A percentile compares a stretch with the other conserved stretches of the same genome.
Evolutionary conservation across 2,888 invertebrate species (phyloP).

Genomic region (Sclerodermus sp.): DNA sequence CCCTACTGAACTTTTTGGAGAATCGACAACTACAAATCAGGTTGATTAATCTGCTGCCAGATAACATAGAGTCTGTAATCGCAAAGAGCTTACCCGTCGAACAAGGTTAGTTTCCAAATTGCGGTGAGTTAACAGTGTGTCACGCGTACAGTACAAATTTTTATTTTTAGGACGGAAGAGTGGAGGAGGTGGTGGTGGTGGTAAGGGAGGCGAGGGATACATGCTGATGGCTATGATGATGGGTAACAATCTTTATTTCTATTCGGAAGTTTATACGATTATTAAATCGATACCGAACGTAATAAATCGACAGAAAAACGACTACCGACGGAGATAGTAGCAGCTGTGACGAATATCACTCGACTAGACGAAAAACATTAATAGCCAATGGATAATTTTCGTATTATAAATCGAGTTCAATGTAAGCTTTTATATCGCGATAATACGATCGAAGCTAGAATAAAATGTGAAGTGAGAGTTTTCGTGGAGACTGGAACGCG

Average conservation of each 20-base stretch:
- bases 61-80: slow-evolving; percentile 65
- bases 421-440: neutral
- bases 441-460: too few relatives aligned
- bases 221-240: slow-evolving; percentile 72
- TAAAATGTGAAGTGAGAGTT: neutral
- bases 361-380: too few relatives aligned
- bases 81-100: slow-evolving; percentile 61
- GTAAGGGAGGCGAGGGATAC: slow-evolving; percentile 62
- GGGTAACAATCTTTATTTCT: slow-evolving; percentile 56
- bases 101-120: slow-evolving; percentile 50
- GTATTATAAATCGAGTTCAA: too few relatives aligned
- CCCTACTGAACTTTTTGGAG: slow-evolving; percentile 69
- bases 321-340: too few relatives aligned
- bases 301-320: too few relatives aligned
- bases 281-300: too few relatives aligned
- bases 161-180: slow-evolving; percentile 51
- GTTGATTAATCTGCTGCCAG: slow-evolving; percentile 70
- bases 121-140: slow-evolving; percentile 44
- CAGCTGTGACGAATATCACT: too few relatives aligned
- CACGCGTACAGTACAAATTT: neutral
- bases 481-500: neutral
- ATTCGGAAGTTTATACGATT: too few relatives aligned
- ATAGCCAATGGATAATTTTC: too few relatives aligned
- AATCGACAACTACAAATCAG: slow-evolving; percentile 75
- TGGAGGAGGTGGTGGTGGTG: slow-evolving; percentile 60